Evolutionary conservation across 2,113 vertebrate species (phyloP).

Genomic region (Falcunculus frontatus): DNA sequence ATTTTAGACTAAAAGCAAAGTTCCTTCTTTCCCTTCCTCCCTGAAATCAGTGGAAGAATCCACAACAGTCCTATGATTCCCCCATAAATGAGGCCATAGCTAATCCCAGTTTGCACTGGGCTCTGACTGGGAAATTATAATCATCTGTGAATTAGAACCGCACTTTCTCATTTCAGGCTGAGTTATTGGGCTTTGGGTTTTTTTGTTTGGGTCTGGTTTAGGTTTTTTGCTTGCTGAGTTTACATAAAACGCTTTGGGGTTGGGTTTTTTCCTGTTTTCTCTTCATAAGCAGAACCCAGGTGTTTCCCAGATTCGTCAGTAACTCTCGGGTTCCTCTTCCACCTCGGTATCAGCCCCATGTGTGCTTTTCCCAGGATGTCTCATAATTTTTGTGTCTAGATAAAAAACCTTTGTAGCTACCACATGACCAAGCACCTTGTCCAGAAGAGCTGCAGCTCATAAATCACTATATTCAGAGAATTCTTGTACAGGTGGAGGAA

Average conservation of each 20-base stretch:
- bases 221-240: background rate
- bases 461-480: background rate
- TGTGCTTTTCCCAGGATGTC: background rate
- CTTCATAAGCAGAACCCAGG: background rate
- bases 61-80: rapidly evolving
- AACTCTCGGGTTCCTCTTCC: background rate
- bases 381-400: background rate
- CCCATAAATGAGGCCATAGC: background rate
- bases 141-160: background rate
- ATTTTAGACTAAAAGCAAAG: background rate
- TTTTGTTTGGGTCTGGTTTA: background rate
- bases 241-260: background rate
- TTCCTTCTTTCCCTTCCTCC: background rate
- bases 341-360: background rate
- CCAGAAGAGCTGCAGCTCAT: background rate
- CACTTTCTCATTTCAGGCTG: background rate
- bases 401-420: background rate
- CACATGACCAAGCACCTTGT: background rate
- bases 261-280: background rate
- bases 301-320: background rate
- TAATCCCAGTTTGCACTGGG: background rate
- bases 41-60: background rate
- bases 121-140: background rate
- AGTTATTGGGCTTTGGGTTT: background rate
- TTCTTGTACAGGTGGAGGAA: background rate